Evolutionary conservation across 1,140 invertebrate genomes (phyloP), one percentile per base, ranked within the genome.

Genomic region (Zaprionus africanus): DNA sequence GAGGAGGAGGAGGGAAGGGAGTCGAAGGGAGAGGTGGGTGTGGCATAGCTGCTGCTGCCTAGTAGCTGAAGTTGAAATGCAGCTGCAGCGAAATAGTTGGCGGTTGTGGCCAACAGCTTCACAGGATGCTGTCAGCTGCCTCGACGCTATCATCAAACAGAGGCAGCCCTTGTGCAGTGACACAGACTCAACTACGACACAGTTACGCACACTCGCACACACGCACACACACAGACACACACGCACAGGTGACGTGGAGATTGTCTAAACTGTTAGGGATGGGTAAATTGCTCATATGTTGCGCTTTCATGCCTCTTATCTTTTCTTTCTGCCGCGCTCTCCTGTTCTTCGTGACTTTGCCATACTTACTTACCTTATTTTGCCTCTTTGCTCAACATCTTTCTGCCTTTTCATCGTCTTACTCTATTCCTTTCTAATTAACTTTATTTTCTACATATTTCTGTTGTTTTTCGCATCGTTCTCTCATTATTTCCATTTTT

Each of bases 101-200:
- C 51, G 51, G 53, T 65, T 64, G 69, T 71, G 68, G 68, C 34
- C 46, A 57, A 41, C 61, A 71, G 61, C 61, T 24, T 15, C 58
- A 26, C 67, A 63, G 67, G 51, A 63, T 63, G 59, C 67, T 62
- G 67, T 69, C 67, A 69, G 67, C 67, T 62, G 67, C 24, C 51
- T 26, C 15, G 26, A 53, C 67, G 54, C 51, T 70, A 63, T 63
- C 59, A 53, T 36, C 24, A 43, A 61, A 38, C 46, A 68, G n/a
- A 53, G 31, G 19, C 65, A 22, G n/a, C 34, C 13, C 28, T 17
- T 49, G n/a, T 49, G 51, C 11, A 46, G 41, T 46, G 41, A 46
- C 41, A 17, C 41, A n/a, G 38, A 15, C 38, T 15, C 38, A 41
- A 5, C 13, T n/a, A 41, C 15, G 38, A 19, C 41, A 46, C 41